phyloP scores from a whole-genome alignment of 2,797 vertebrate species.

The Neomorphus geoffroyi region DNA sequence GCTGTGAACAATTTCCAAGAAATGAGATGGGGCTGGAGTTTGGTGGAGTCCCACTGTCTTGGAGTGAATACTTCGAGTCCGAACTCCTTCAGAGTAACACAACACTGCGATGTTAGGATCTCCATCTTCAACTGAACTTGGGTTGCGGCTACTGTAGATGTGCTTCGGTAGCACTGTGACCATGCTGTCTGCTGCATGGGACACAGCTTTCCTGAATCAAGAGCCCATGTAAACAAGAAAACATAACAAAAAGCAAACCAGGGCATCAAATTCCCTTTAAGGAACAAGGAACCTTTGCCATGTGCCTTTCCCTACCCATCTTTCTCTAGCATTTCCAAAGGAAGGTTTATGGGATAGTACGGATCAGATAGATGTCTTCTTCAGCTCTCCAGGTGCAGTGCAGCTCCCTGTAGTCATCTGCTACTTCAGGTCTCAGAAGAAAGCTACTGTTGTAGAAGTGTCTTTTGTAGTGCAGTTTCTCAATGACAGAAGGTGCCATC shows the following conservation, averaged over 20 bases:
- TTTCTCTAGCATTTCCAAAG: not conserved
- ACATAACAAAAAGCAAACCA: accelerated
- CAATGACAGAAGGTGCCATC: not conserved
- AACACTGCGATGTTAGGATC: not conserved
- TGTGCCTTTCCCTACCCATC: not conserved
- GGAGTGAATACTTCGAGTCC: not conserved
- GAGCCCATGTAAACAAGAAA: not conserved
- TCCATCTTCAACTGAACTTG: not conserved
- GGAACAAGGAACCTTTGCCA: not conserved
- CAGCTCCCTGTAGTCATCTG: not conserved
- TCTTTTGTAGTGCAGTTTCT: not conserved
- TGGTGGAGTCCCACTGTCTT: not conserved
- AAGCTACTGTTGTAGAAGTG: not conserved
- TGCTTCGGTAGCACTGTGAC: not conserved
- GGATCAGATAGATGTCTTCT: not conserved
- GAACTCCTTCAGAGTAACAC: not conserved
- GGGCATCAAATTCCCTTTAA: not conserved
- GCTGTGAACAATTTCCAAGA: not conserved
- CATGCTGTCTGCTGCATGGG: not conserved
- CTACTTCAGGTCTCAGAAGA: not conserved
- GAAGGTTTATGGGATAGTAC: not conserved
- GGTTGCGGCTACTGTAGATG: not conserved
- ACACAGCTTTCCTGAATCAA: not conserved
- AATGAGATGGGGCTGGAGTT: not conserved
- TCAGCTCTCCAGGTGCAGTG: not conserved